A percentile compares a stretch with the other conserved stretches of the same genome.
Evolutionary conservation across 2,113 vertebrate species (phyloP).

Genomic region (Clarias magur): DNA sequence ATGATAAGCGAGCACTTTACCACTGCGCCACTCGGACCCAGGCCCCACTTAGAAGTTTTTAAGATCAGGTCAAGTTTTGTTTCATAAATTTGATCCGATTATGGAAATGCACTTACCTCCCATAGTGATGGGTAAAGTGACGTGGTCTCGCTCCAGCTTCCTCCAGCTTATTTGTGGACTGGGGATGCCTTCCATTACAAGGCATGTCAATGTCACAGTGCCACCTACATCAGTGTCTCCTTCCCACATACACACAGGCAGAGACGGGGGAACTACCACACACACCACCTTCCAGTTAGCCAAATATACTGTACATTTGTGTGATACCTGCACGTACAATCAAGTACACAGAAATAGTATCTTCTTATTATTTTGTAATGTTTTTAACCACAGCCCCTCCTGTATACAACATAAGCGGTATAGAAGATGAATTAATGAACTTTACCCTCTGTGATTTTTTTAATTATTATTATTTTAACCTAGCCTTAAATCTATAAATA

Average conservation of each 20-base stretch:
- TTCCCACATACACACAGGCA: constrained; percentile 73
- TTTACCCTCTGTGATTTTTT: no score
- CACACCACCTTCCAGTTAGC: not conserved
- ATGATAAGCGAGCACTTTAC: no score
- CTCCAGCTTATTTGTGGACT: constrained; percentile 74
- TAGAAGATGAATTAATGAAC: no score
- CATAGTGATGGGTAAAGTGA: constrained; percentile 69
- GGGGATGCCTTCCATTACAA: constrained; percentile 70
- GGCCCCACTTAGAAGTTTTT: not conserved
- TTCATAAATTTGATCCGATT: not conserved
- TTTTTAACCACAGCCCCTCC: no score
- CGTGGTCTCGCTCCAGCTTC: constrained; percentile 68
- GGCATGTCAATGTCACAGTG: constrained; percentile 71
- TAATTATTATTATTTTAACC: no score
- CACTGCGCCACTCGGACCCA: no score
- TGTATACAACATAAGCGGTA: no score
- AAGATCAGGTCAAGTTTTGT: not conserved
- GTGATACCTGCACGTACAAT: no score
- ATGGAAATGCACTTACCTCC: constrained; percentile 61
- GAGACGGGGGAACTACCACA: constrained; percentile 71
- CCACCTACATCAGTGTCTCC: constrained; percentile 68
- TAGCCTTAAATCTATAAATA: no score
- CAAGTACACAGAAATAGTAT: no score
- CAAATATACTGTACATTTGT: not conserved
- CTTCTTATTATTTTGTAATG: no score